These are phyloP conservation scores for Crocodylus rhombifer DNA, from an alignment of 2,797 vertebrate genomes.

Conservation along the genomic window DNA sequence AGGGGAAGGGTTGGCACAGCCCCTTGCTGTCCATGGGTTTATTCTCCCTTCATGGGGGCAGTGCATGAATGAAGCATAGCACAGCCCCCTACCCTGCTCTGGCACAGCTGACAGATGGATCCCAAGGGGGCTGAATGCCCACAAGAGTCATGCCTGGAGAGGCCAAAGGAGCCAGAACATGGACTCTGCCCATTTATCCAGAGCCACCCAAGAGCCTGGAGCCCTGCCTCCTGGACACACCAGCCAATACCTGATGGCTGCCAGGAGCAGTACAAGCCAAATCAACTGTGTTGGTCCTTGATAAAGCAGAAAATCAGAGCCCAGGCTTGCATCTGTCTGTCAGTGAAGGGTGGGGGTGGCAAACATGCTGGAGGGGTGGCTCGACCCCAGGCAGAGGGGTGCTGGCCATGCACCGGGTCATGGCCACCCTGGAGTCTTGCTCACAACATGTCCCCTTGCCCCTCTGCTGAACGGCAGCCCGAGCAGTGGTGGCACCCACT, in stretches of 20 bases:
- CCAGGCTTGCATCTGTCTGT: background rate
- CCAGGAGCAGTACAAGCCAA: accelerated
- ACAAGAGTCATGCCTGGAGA: background rate
- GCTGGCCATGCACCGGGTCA: no score
- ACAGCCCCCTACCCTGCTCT: no score
- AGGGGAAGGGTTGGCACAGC: background rate
- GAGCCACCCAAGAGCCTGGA: background rate
- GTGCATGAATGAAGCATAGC: no score
- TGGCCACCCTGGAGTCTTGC: no score
- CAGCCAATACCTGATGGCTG: background rate
- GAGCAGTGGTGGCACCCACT: no score
- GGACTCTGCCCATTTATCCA: accelerated
- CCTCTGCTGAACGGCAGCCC: no score
- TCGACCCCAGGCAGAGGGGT: background rate
- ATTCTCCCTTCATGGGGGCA: background rate
- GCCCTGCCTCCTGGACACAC: accelerated
- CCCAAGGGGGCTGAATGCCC: no score
- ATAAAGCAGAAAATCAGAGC: slow-evolving; percentile 46
- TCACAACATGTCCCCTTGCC: no score
- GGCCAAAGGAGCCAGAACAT: background rate
- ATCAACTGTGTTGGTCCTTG: background rate
- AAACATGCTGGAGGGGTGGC: background rate
- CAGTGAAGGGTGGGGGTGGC: accelerated
- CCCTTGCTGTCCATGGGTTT: background rate
- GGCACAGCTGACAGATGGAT: no score